Evolutionary conservation across 1,140 invertebrate genomes (phyloP).

Genomic region (Drosophila auraria): DNA sequence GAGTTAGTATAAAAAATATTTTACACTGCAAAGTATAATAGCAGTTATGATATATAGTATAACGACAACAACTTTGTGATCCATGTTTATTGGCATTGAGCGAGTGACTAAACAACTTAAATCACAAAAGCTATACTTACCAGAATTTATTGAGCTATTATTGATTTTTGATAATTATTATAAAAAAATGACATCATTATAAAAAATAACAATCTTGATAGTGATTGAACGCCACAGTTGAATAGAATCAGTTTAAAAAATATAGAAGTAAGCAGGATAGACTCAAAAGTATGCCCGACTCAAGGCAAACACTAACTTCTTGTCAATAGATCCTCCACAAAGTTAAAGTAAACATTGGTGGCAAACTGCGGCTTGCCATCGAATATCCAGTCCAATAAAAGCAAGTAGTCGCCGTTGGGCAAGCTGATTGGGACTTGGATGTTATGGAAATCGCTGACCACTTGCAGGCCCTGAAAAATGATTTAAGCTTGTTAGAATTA

Average conservation of each 20-base stretch:
- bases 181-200: neutral
- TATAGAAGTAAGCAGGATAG: no score
- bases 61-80: neutral
- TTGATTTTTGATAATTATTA: constrained; percentile 3
- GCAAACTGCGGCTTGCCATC: constrained; percentile 25
- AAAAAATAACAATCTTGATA: no score
- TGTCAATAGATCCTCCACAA: constrained; percentile 11
- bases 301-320: neutral
- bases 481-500: neutral
- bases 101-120: neutral
- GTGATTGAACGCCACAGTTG: neutral
- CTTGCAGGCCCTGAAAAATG: constrained; percentile 39
- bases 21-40: neutral
- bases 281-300: neutral
- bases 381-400: constrained; percentile 40
- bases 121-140: no score
- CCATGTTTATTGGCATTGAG: neutral
- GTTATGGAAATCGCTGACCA: constrained; percentile 35
- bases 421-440: neutral
- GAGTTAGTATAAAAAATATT: neutral
- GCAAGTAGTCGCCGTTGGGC: constrained; percentile 43
- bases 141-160: neutral
- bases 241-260: no score
- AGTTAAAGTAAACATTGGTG: constrained; percentile 41
- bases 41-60: neutral